Conservation (phyloP, 2,888 invertebrate species). For the Taphrorychus bicolor region DNA sequence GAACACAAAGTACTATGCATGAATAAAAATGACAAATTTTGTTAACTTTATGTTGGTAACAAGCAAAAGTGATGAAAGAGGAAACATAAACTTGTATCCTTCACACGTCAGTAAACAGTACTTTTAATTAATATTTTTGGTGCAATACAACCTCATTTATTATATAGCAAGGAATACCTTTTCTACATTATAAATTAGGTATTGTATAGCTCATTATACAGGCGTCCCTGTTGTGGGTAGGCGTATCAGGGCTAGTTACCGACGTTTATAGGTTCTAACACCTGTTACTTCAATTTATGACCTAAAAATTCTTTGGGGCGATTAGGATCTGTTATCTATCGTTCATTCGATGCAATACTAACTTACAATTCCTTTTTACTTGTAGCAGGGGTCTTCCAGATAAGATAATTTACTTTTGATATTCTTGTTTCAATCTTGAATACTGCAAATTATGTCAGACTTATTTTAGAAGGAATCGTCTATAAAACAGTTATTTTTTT, state of each 20-base stretch:
- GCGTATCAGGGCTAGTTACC: neutral
- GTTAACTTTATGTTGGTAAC: neutral
- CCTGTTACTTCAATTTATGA: neutral
- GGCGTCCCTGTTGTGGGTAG: neutral
- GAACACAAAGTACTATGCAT: neutral
- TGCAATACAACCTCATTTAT: neutral
- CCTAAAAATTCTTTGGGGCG: neutral
- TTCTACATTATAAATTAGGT: constrained; percentile 3
- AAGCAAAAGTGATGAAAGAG: constrained; percentile 1
- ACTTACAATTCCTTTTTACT: no score
- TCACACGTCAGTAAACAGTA: constrained; percentile 1
- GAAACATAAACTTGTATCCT: neutral
- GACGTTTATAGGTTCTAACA: neutral
- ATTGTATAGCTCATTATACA: no score
- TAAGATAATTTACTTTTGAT: no score
- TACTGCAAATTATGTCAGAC: no score
- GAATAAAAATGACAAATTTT: neutral
- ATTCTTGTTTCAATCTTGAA: no score
- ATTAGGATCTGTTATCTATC: neutral
- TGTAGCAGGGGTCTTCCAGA: no score
- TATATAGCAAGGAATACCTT: neutral
- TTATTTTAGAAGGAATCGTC: no score
- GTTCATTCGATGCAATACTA: no score
- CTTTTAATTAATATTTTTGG: neutral
- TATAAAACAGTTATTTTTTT: no score